Base-by-base conservation (phyloP, 2,888 invertebrate genomes). In the Cryptus viduatorius region DNA sequence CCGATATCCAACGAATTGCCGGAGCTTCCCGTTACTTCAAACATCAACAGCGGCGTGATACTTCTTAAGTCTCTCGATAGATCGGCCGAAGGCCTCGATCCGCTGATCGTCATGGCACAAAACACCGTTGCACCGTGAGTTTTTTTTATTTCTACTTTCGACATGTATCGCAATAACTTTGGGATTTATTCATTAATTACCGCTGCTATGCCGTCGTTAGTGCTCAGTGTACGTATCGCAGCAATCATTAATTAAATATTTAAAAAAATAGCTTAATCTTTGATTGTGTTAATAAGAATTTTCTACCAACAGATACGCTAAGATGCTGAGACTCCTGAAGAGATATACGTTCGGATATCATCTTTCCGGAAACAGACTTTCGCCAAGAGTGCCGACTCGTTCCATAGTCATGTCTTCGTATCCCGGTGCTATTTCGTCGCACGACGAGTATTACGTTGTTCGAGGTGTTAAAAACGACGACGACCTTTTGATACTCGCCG, bases 261-360 rank as follows among this genome's bases (percentile, higher is more conserved):
- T 29, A 16, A 12, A 37, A 48, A 75, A 19, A 42, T 42, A 42
- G 7, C 4, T 71, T 50, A 37, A 24, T n/a, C 16, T 10, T 4
- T 4, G 2, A 48, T 61, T 44, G 4, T 44, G 31, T 42, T 24
- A 24, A 29, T 80, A 3, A 37, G 65, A 16, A 31, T 50, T 53
- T 56, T 8, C n/a, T 82, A 84, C 79, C 87, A 93, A 1, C 91
- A 96, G 96, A 85, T 98, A 97, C 91, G 95, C 96, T 46, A 95
- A 96, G 86, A 98, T 98, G 98, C 94, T 98, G 83, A 95, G 98
- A 80, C 95, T 98, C 48, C 94, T 98, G 90, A 98, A 98, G 93
- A 96, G 96, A 79, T 98, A 98, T 94, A 96, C 96, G 90, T 96
- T 98, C 73, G 96, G 96, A 84, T 98, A 96, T 92, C 97, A 96